Conservation (phyloP, 2,888 invertebrate species). For the Callyntrura sp. region DNA sequence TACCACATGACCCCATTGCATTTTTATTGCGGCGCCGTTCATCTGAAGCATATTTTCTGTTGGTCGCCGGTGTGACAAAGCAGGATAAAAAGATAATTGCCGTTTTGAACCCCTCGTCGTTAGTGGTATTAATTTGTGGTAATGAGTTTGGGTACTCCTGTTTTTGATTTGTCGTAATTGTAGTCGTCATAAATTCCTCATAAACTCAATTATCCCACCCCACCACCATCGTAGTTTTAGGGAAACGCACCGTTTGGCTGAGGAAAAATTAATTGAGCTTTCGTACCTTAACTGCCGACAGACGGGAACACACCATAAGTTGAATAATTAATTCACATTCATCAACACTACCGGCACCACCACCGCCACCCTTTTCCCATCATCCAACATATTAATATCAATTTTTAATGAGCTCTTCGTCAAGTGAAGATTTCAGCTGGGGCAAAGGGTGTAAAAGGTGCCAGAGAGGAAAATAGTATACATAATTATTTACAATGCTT, state of each 20-base stretch:
- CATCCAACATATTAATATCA: constrained; percentile 66
- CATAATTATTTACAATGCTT: neutral
- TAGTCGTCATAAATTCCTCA: neutral
- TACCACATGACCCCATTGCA: too few species aligned
- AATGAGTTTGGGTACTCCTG: neutral
- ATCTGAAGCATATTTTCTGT: too few species aligned
- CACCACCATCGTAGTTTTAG: neutral
- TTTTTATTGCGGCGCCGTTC: too few species aligned
- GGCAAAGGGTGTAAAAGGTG: constrained; percentile 10
- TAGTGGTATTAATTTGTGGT: neutral
- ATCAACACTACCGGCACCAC: constrained; percentile 29
- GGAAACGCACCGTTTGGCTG: neutral
- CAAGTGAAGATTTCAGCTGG: neutral
- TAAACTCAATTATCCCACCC: neutral
- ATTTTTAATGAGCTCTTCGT: constrained; percentile 62
- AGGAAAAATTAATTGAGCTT: too few species aligned
- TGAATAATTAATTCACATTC: constrained; percentile 68
- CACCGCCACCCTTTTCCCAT: constrained; percentile 9
- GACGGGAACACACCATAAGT: constrained; percentile 3
- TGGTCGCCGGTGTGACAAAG: too few species aligned
- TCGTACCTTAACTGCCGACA: neutral
- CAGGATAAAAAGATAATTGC: constrained; percentile 53
- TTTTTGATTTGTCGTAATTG: constrained; percentile 15
- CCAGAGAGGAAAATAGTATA: constrained; percentile 11
- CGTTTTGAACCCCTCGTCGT: neutral